Conservation (phyloP, 2,888 invertebrate genomes). For the Watsonalla binaria region DNA sequence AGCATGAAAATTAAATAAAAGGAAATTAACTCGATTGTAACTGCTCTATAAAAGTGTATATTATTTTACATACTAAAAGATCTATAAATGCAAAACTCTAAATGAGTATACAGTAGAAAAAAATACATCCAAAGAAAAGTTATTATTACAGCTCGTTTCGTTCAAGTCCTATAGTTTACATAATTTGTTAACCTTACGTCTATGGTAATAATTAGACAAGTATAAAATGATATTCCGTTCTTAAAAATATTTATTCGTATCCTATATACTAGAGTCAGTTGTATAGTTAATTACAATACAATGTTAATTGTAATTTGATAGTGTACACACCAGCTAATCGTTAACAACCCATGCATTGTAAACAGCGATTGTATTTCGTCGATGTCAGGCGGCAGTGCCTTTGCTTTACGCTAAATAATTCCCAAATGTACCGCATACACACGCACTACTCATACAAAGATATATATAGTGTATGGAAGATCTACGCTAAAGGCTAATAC, state of each 20-base stretch:
- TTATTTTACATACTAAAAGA: constrained; percentile 60
- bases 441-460: constrained; percentile 45
- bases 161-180: constrained; percentile 70
- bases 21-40: constrained; percentile 34
- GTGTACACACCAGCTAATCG: constrained; percentile 53
- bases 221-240: constrained; percentile 76
- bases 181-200: constrained; percentile 73
- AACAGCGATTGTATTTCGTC: constrained; percentile 29
- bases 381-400: constrained; percentile 6
- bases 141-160: constrained; percentile 67
- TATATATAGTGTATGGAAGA: constrained; percentile 70
- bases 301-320: constrained; percentile 49
- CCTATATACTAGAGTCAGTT: constrained; percentile 73
- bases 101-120: constrained; percentile 73
- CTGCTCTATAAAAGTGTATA: constrained; percentile 63
- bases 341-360: constrained; percentile 47
- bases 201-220: constrained; percentile 77
- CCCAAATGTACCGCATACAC: constrained; percentile 37
- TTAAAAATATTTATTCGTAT: constrained; percentile 70
- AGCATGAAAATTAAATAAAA: constrained; percentile 26
- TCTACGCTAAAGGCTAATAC: constrained; percentile 75
- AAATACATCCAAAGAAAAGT: constrained; percentile 70
- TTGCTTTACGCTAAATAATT: constrained; percentile 29
- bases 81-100: constrained; percentile 76
- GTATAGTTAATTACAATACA: constrained; percentile 65